Conservation (phyloP, 2,113 vertebrate genomes). For the Chlorodrepanis virens region DNA sequence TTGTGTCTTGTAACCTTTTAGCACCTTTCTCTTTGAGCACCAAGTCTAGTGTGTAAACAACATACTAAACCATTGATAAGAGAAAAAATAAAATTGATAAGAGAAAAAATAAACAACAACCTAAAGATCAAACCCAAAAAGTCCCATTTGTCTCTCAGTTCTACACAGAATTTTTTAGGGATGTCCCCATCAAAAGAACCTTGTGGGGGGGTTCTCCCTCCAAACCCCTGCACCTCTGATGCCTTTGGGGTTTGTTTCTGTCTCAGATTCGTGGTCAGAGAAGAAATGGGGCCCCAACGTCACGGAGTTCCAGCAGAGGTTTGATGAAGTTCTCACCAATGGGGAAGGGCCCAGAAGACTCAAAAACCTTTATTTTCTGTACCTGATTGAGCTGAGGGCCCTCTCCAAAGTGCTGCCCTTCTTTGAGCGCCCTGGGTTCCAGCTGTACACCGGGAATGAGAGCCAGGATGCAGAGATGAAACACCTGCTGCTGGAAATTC, state of each 20-base stretch:
- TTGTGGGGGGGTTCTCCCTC: not conserved
- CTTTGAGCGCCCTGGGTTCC: slow-evolving; percentile 82
- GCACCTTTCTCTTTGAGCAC: too few relatives aligned
- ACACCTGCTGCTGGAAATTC: slow-evolving; percentile 79
- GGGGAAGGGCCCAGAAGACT: slow-evolving; percentile 90
- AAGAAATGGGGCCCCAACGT: slow-evolving; percentile 90
- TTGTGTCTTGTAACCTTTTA: not conserved
- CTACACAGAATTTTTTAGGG: not conserved
- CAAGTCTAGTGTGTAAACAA: too few relatives aligned
- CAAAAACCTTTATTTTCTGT: slow-evolving; percentile 92
- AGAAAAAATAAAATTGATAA: too few relatives aligned
- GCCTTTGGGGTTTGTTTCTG: not conserved
- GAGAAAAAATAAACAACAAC: not conserved
- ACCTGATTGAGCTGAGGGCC: slow-evolving; percentile 90
- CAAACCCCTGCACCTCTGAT: fast-evolving
- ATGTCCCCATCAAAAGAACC: too few relatives aligned
- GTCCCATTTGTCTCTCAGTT: not conserved
- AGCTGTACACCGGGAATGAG: slow-evolving; percentile 83
- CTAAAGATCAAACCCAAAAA: not conserved
- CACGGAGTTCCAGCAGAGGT: slow-evolving; percentile 88
- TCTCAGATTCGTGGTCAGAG: slow-evolving; percentile 85
- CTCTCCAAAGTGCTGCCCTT: slow-evolving; percentile 88
- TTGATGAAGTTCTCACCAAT: slow-evolving; percentile 83
- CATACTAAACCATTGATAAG: too few relatives aligned
- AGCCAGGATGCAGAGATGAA: slow-evolving; percentile 77